Percentiles rank a stretch among this genome's conserved stretches.
Evolutionary conservation across 2,797 vertebrate species (phyloP).

Genomic region (Erpetoichthys calabaricus): DNA sequence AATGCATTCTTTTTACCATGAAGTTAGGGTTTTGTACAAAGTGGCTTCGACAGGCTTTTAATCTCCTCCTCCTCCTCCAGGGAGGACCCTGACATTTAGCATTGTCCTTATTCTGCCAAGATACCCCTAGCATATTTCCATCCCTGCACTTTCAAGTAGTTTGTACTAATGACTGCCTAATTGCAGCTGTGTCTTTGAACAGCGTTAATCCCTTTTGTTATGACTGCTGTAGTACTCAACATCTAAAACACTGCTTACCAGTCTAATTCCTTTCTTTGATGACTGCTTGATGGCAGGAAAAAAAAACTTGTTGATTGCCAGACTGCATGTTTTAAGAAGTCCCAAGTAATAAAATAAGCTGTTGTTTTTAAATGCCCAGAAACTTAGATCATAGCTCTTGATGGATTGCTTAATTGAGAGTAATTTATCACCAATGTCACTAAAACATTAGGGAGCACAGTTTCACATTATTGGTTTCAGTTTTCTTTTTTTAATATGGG

Average conservation of each 20-base stretch:
- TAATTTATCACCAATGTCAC: too few species aligned
- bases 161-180: conserved; percentile 1
- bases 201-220: neutral
- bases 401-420: too few species aligned
- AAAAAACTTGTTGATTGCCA: too few species aligned
- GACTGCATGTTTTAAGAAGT: too few species aligned
- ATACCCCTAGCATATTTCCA: neutral
- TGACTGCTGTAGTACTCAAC: neutral
- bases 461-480: too few species aligned
- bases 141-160: neutral
- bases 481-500: too few species aligned
- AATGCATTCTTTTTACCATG: too few species aligned
- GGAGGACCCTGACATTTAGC: neutral
- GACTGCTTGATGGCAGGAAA: too few species aligned
- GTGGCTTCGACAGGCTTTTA: neutral
- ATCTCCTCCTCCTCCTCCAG: neutral
- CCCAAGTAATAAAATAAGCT: too few species aligned
- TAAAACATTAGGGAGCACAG: too few species aligned
- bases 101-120: neutral
- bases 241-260: conserved; percentile 1
- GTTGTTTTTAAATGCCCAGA: too few species aligned
- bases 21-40: neutral
- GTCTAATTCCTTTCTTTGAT: conserved; percentile 1
- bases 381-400: too few species aligned
- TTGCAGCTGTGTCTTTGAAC: conserved; percentile 2